A percentile compares a stretch with the other conserved stretches of the same genome.
phyloP scores from a whole-genome alignment of 2,888 invertebrate species.

The Parnassius orleans region DNA sequence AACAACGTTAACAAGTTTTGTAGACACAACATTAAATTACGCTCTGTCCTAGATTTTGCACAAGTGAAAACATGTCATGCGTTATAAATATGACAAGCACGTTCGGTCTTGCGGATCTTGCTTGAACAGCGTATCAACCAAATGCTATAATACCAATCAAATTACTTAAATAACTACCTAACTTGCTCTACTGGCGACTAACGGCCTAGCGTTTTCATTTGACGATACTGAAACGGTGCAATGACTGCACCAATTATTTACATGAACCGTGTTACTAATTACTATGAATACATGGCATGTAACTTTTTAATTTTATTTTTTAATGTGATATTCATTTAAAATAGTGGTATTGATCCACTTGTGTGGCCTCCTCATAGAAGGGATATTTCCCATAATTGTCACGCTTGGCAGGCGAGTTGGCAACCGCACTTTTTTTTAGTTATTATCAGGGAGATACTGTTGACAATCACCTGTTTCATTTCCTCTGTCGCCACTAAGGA shows the following conservation, averaged over 20 bases:
- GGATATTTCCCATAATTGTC: no score
- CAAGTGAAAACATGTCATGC: slow-evolving; percentile 17
- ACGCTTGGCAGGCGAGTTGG: no score
- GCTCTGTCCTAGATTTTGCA: slow-evolving; percentile 22
- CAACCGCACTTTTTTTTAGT: no score
- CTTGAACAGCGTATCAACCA: slow-evolving; percentile 28
- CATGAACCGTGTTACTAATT: not conserved
- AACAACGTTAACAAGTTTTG: slow-evolving; percentile 6
- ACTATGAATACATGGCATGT: no score
- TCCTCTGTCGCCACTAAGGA: no score
- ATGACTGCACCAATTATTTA: not conserved
- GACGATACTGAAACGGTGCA: not conserved
- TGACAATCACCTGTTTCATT: no score
- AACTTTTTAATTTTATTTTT: no score
- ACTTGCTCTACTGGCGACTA: slow-evolving; percentile 45
- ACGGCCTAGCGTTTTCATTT: slow-evolving; percentile 30
- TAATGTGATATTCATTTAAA: no score
- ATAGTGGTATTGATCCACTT: no score
- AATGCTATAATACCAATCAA: slow-evolving; percentile 35
- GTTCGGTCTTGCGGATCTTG: slow-evolving; percentile 9
- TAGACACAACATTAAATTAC: slow-evolving; percentile 15
- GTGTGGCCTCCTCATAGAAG: no score
- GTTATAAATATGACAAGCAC: slow-evolving; percentile 13
- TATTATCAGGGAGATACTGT: no score
- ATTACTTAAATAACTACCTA: slow-evolving; percentile 37